Base-by-base conservation (phyloP, 2,888 invertebrate species). In the Pyralis farinalis region DNA sequence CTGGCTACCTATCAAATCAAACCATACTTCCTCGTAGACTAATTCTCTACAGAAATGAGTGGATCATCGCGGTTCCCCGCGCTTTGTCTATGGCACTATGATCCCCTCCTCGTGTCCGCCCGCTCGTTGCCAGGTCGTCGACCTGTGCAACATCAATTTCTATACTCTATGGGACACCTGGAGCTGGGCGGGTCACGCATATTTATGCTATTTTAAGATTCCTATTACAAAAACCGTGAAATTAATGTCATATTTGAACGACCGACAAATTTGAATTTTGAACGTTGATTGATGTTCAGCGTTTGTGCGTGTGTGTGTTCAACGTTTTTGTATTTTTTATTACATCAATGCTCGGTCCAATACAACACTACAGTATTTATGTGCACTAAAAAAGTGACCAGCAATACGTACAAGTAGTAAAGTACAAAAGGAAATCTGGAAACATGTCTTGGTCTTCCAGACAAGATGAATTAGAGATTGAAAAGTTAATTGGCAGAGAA, bases 41-140 rank as follows among this genome's bases (percentile, higher is more conserved):
- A 3, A 16, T 36, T 29, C 29, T 29, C 39, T 20, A 40, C 28
- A 20, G 33, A 32, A 33, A 32, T 32, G 39, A 25, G 33, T 39
- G 28, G 29, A 47, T 45, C 43, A 40, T 40, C 9, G 42, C 46
- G 37, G 22, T 25, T 16, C 16, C 31, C 25, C 38, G 54, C 51
- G 51, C 66, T 68, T 70, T 75, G 74, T 74, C 71, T 70, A 66
- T 58, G 61, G 47, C 40, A 43, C 55, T 55, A 59, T 57, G 55
- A 53, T 47, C 50, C 55, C 59, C 44, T 49, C 51, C 56, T 50
- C 51, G 50, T 54, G 41, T 51, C 55, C 45, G 47, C 47, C 53
- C 58, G 47, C 63, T 75, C n/a, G 79, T 72, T 53, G 55, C 46
- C 46, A 62, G 84, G 79, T 72, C 83, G 58, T 51, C 56, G 80